These are phyloP conservation scores for Nephila pilipes DNA, from an alignment of 1,140 invertebrate species.

Conservation along the genomic window DNA sequence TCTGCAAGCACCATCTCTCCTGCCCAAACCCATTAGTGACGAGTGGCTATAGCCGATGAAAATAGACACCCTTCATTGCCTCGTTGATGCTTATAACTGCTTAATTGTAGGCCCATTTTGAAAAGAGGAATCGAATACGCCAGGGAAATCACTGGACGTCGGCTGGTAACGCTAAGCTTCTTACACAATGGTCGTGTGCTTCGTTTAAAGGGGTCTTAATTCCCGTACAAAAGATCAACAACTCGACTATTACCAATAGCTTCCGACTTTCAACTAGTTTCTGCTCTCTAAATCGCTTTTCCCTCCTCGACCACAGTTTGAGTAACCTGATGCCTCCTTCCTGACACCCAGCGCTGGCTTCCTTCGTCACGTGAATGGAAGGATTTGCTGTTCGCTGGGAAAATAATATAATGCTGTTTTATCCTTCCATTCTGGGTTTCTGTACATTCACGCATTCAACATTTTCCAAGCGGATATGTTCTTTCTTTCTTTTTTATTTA, in stretches of 20 bases:
- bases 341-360: constrained; percentile 47
- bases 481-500: background rate
- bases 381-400: constrained; percentile 52
- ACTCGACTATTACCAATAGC: constrained; percentile 69
- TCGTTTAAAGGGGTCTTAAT: constrained; percentile 72
- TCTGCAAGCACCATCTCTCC: constrained; percentile 32
- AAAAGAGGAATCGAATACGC: background rate
- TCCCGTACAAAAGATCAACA: constrained; percentile 73
- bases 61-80: constrained; percentile 51
- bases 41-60: constrained; percentile 57
- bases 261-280: constrained; percentile 56
- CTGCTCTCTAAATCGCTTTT: constrained; percentile 7
- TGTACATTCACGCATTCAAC: constrained; percentile 4
- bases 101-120: constrained; percentile 73
- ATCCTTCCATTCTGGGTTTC: constrained; percentile 29
- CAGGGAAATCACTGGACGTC: constrained; percentile 71
- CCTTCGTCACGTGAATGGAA: constrained; percentile 58
- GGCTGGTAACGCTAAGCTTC: constrained; percentile 58
- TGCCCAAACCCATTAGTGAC: constrained; percentile 59
- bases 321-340: constrained; percentile 60
- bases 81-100: constrained; percentile 72
- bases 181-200: constrained; percentile 71
- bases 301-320: constrained; percentile 34
- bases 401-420: constrained; percentile 71
- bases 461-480: background rate